Base-by-base conservation (phyloP, 1,140 invertebrate species). In the Adoxophyes honmai region DNA sequence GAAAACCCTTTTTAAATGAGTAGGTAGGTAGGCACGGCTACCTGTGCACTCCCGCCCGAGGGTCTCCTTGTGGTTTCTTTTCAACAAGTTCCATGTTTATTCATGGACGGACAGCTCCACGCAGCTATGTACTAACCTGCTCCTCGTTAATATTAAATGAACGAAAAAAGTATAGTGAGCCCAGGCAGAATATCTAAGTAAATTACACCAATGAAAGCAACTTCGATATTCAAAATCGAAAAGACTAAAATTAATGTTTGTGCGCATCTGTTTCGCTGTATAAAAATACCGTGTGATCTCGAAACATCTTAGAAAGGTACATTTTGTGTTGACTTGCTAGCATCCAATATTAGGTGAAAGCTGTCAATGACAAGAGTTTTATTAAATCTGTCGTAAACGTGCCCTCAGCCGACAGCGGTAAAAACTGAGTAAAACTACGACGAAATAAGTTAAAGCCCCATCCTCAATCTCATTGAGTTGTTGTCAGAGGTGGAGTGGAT, bases 1-100 rank as follows among this genome's bases (percentile, higher is more conserved):
- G 56, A 55, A 28, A 42, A 55, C 37, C 52, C 55, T 62, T 55
- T 60, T 60, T 21, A 60, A 54, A 60, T 34, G 42, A 44, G 39
- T 44, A 44, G 39, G n/a, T 28, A 48, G 10, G 18, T 2, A 6
- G 21, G 2, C 21, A 28, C 21, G 42, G 16, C 16, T 48, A 48
- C 42, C 42, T 48, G 42, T 18, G n/a, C 16, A 48, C 8, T 11
- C 18, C 18, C 21, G 42, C 18, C 42, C 1, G 42, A 33, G 42
- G 42, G 42, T 48, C 42, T 4, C 10, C 16, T 48, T 18, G 42
- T 48, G 42, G n/a, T 33, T 33, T 16, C 42, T 48, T 33, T 48
- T 48, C 10, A 28, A 48, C 18, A 4, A 48, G 0, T 28, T 10
- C 10, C 2, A 1, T 48, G 18, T 48, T 28, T 36, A 36, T 48